Conservation (phyloP, 2,113 vertebrate genomes). For the Romanogobio albipinnatus region DNA sequence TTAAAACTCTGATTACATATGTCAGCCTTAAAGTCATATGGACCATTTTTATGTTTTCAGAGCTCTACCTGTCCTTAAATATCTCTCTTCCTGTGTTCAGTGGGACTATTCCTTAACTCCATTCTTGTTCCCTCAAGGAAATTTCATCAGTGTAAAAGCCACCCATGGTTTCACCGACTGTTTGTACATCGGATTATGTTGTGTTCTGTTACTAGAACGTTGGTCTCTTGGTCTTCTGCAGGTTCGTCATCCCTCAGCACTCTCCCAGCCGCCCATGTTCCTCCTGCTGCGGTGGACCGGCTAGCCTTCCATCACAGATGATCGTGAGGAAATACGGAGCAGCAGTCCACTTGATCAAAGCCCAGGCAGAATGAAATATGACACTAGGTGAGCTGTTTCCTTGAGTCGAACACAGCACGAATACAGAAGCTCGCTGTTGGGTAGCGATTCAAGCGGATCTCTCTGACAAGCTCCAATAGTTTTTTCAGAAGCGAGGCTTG, state of each 20-base stretch:
- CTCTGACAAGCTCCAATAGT: background rate
- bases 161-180: too few relatives aligned
- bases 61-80: background rate
- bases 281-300: slow-evolving; percentile 61
- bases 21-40: background rate
- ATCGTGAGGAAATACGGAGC: slow-evolving; percentile 39
- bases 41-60: background rate
- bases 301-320: slow-evolving; percentile 57
- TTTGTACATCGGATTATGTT: too few relatives aligned
- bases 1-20: too few relatives aligned
- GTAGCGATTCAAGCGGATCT: too few relatives aligned
- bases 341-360: slow-evolving; percentile 70
- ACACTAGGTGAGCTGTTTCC: slow-evolving; percentile 50
- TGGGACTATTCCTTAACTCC: background rate
- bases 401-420: slow-evolving; percentile 17
- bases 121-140: background rate
- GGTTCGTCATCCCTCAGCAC: background rate
- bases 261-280: slow-evolving; percentile 26
- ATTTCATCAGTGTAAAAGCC: background rate
- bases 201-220: too few relatives aligned
- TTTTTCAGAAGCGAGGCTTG: background rate
- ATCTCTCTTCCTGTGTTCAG: background rate
- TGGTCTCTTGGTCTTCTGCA: slow-evolving; percentile 23
- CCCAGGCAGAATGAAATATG: slow-evolving; percentile 62
- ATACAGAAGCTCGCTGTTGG: background rate